These are phyloP conservation scores for Stichodactyla mertensii DNA, from an alignment of 64 coral and sea anemone genomes.

Conservation along the genomic window DNA sequence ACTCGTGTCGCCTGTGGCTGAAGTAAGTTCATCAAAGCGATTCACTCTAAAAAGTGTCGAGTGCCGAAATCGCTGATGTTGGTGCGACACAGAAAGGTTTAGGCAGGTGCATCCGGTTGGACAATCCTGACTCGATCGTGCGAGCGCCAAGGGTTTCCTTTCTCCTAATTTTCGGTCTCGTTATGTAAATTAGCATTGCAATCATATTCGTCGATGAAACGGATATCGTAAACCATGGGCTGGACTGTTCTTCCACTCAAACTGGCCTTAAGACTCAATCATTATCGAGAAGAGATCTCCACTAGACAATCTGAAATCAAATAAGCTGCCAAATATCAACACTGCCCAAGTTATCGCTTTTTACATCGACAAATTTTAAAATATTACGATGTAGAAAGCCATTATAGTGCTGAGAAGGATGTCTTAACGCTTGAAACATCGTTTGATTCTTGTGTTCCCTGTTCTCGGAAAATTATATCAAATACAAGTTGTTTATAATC, in stretches of 20 bases:
- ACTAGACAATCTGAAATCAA: not conserved
- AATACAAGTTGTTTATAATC: not conserved
- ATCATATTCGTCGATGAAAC: not conserved
- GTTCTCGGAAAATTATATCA: not conserved
- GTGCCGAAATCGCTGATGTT: not conserved
- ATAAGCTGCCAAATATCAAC: not conserved
- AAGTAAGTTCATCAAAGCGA: not conserved
- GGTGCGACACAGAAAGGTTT: not conserved
- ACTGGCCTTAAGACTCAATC: not conserved
- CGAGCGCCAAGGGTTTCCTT: not conserved
- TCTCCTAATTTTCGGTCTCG: conserved; percentile 14
- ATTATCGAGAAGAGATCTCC: not conserved
- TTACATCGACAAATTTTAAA: not conserved
- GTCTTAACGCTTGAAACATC: not conserved
- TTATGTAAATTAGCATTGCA: conserved; percentile 11
- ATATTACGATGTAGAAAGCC: not conserved
- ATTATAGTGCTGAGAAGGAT: not conserved
- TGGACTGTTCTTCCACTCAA: not conserved
- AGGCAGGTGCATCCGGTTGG: conserved; percentile 17
- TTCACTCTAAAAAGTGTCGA: not conserved
- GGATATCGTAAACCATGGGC: not conserved
- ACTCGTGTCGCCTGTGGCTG: not conserved
- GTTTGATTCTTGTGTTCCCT: not conserved
- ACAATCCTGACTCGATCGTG: not conserved
- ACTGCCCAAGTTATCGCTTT: not conserved